Evolutionary conservation across 2,113 vertebrate genomes (phyloP), one percentile per base, ranked within the genome.

Genomic region (Carlito syrichta): DNA sequence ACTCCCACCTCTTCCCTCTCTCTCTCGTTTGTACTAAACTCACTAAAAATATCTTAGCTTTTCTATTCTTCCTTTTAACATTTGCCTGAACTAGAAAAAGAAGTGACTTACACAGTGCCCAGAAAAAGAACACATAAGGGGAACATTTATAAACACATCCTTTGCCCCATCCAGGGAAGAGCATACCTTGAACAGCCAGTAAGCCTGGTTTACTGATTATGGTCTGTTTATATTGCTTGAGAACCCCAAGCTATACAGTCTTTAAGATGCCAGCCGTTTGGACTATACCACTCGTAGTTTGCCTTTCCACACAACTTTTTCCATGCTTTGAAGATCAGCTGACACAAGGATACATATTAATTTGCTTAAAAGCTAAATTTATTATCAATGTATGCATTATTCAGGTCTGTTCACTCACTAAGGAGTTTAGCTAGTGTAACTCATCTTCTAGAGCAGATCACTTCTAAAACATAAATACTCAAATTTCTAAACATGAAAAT

Each of bases 31-130:
- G 11, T 40, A 63, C 12, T 77, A 89, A 54, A 95, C 50, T 81
- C 35, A 63, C 52, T n/a, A 35, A 94, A 96, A 94, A 88, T 48
- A 66, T 19, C 30, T 69, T 93, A n/a, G 7, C 38, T 90, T 86
- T 58, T 87, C 35, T 66, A 38, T 19, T 9, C 35, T 94, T 76
- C 43, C 73, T 84, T 94, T 30, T 76, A 89, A 83, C 23, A 82
- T 74, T 89, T 95, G 63, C 30, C 68, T 91, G 52, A 96, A 83
- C 35, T 48, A 87, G 63, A 94, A 86, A 88, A 35, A 20, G 58
- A 91, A 81, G 68, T 25, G 38, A 2, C 86, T 48, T 90, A 35
- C 35, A 82, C 8, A 35, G 12, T 52, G 11, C 52, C 16, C 38
- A 74, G 60, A 81, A 95, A 94, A 32, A 79, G 40, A 66, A 78